phyloP scores from a whole-genome alignment of 2,113 vertebrate genomes.

The Bujurquina vittata region DNA sequence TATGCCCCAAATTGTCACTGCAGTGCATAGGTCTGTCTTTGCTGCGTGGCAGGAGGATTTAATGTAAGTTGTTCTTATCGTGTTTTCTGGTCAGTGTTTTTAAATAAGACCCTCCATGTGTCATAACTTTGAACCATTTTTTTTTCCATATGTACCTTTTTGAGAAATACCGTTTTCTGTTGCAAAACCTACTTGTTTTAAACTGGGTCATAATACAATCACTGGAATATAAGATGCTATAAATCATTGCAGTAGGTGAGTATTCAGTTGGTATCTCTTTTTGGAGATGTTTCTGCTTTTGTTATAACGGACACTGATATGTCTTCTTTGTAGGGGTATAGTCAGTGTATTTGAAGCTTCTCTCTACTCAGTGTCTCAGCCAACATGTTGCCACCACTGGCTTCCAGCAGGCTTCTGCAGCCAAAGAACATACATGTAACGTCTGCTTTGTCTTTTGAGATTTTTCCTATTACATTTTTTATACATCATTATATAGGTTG shows the following conservation, averaged over 20 bases:
- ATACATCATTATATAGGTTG: slow-evolving; percentile 53
- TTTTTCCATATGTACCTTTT: slow-evolving; percentile 32
- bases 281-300: slow-evolving; percentile 43
- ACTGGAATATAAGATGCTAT: slow-evolving; percentile 67
- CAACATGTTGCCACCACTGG: slow-evolving; percentile 70
- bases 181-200: slow-evolving; percentile 29
- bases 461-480: slow-evolving; percentile 61
- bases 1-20: slow-evolving; percentile 51
- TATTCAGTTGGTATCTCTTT: slow-evolving; percentile 35
- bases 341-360: slow-evolving; percentile 68
- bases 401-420: slow-evolving; percentile 84
- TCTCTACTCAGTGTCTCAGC: slow-evolving; percentile 81
- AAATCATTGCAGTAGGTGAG: slow-evolving; percentile 44
- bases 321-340: slow-evolving; percentile 80
- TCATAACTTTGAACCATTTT: slow-evolving; percentile 43
- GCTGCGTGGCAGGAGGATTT: slow-evolving; percentile 30
- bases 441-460: slow-evolving; percentile 54
- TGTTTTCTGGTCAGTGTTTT: slow-evolving; percentile 57
- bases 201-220: slow-evolving; percentile 44
- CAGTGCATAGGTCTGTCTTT: slow-evolving; percentile 36
- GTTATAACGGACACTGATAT: slow-evolving; percentile 80
- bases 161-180: slow-evolving; percentile 12
- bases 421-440: slow-evolving; percentile 89
- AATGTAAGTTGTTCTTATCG: slow-evolving; percentile 33
- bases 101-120: slow-evolving; percentile 16